These are phyloP conservation scores for Coregonus ussuriensis DNA, from an alignment of 2,797 vertebrate genomes.

Conservation along the genomic window DNA sequence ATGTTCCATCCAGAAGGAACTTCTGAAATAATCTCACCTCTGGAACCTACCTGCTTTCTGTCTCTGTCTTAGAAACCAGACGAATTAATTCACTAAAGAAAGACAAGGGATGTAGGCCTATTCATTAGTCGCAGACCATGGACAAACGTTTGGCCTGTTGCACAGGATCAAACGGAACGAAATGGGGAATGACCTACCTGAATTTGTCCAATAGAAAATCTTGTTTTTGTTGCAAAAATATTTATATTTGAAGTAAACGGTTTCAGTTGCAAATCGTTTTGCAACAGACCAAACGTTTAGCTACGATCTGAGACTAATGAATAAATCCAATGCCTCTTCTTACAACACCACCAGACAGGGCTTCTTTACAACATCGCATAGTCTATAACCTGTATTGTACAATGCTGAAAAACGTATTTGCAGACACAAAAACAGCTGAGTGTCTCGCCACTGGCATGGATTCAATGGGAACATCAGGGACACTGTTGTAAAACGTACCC, in stretches of 20 bases:
- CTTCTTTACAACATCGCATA: neutral
- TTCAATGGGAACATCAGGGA: neutral
- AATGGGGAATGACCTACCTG: too few relatives aligned
- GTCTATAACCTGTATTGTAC: neutral
- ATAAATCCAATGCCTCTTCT: neutral
- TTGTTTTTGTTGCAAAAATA: too few relatives aligned
- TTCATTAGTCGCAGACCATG: too few relatives aligned
- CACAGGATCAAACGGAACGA: too few relatives aligned
- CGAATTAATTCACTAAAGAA: neutral
- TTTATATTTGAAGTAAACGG: too few relatives aligned
- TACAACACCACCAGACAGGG: neutral
- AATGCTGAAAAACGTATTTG: neutral
- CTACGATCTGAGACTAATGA: too few relatives aligned
- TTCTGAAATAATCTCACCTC: neutral
- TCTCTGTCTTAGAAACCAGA: neutral
- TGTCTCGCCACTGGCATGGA: neutral
- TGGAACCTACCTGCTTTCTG: neutral
- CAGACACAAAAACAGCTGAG: neutral
- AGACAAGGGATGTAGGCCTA: neutral
- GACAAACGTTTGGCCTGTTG: too few relatives aligned
- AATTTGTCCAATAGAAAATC: too few relatives aligned
- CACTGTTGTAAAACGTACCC: too few relatives aligned
- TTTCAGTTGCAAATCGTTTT: too few relatives aligned
- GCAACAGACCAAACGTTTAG: too few relatives aligned
- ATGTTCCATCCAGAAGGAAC: too few relatives aligned